These are phyloP conservation scores for Actinostola sp. DNA, from an alignment of 92 coral and sea anemone genomes.

Conservation along the genomic window DNA sequence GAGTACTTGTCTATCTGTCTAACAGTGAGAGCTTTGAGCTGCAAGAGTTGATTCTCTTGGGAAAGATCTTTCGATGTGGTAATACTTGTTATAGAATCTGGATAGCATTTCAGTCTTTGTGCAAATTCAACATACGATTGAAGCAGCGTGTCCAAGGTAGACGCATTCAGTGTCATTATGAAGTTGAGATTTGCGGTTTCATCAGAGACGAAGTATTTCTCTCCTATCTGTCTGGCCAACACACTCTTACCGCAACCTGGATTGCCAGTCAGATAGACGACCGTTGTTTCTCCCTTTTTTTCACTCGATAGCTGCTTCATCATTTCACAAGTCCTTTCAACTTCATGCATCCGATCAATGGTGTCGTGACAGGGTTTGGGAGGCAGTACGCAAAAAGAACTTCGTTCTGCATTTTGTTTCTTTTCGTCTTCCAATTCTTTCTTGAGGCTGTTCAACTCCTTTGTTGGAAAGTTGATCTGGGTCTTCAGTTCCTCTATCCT, in stretches of 20 bases:
- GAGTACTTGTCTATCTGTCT: background rate
- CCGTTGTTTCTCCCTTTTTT: conserved; percentile 9
- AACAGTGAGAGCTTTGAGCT: background rate
- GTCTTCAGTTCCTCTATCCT: conserved; percentile 7
- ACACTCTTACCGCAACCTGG: conserved; percentile 33
- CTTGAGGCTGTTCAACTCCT: background rate
- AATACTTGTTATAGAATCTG: conserved; percentile 4
- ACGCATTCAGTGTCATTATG: conserved; percentile 33
- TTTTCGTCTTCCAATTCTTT: conserved; percentile 6
- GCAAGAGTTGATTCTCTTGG: background rate
- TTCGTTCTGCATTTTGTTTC: background rate
- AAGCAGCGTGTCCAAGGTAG: conserved; percentile 16
- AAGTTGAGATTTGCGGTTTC: background rate
- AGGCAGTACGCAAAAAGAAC: background rate
- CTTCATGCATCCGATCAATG: background rate
- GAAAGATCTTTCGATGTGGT: too few species aligned
- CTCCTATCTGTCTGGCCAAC: conserved; percentile 34
- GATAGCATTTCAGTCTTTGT: conserved; percentile 4
- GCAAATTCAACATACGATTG: conserved; percentile 19
- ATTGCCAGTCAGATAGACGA: conserved; percentile 17
- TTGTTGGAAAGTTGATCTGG: conserved; percentile 16
- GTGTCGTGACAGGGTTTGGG: background rate
- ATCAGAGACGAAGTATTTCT: conserved; percentile 3
- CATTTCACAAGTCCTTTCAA: background rate
- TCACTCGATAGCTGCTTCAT: background rate